Evolutionary conservation across 2,888 invertebrate species (phyloP).

Genomic region (Clistopyga incitator): DNA sequence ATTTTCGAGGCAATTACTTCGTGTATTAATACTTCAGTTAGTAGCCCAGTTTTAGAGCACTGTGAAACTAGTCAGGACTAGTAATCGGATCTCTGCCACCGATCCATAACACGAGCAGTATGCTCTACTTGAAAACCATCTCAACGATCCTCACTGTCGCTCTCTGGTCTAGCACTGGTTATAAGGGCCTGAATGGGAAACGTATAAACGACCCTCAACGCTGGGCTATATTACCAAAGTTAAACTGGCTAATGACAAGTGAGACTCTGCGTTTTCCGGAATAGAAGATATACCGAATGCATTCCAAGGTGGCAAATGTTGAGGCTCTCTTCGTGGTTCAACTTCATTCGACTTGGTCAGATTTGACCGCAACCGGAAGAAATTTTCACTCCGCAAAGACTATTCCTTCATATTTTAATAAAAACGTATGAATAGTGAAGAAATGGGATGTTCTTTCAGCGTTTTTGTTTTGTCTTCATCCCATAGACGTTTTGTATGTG

Average conservation of each 20-base stretch:
- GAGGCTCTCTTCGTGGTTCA: neutral
- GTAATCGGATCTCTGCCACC: slow-evolving; percentile 40
- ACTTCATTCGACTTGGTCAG: neutral
- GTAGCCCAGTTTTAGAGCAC: slow-evolving; percentile 13
- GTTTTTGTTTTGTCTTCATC: no score
- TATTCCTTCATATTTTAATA: no score
- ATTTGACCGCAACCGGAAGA: neutral
- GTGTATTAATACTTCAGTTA: slow-evolving; percentile 26
- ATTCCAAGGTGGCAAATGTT: slow-evolving; percentile 4
- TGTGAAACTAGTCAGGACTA: slow-evolving; percentile 13
- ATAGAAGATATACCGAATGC: slow-evolving; percentile 1
- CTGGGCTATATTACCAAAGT: slow-evolving; percentile 36
- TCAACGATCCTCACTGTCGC: slow-evolving; percentile 12
- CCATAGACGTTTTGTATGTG: no score
- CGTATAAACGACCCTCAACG: slow-evolving; percentile 14
- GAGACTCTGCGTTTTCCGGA: slow-evolving; percentile 5
- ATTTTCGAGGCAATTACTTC: slow-evolving; percentile 1
- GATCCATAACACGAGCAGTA: slow-evolving; percentile 19
- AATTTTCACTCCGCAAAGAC: no score
- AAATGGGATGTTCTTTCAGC: no score
- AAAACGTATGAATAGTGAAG: no score
- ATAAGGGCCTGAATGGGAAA: neutral
- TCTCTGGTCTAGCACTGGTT: neutral
- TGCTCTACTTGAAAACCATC: slow-evolving; percentile 23
- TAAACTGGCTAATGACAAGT: slow-evolving; percentile 23